Evolutionary conservation across 2,113 vertebrate species (phyloP), one percentile per base, ranked within the genome.

Genomic region (Falcunculus frontatus): DNA sequence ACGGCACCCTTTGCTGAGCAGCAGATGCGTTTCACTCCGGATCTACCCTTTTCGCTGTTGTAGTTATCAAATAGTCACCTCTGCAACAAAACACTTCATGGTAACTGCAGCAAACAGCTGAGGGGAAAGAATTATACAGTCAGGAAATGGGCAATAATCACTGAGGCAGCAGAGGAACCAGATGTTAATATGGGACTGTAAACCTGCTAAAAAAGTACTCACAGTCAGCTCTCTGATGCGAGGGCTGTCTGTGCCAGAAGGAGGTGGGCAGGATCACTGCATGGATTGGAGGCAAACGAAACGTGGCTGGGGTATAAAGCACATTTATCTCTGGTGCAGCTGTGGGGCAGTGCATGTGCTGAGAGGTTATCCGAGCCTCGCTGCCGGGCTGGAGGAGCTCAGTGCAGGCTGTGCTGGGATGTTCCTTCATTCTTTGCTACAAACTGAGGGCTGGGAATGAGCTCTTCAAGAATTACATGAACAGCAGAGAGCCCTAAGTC

Each of bases 121-220:
- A 83, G 46, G 11, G 59, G 33, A 78, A 81, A 33, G 30, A 92
- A 64, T 79, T 68, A 84, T 3, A 49, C 41, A 41, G 12, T 2
- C 18, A 63, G 91, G 77, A 92, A 92, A 77, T 29, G 20, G n/a
- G 23, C 47, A 92, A 49, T 90, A 91, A 91, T 69, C 65, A 74
- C 73, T 69, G 73, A 91, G 73, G 74, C 1, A 0, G 79, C 89
- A 95, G 84, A 95, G 44, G 68, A 89, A 70, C 42, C 37, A 80
- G 23, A 84, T 93, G 41, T 60, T 83, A 65, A 53, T 46, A 23
- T 16, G 29, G 41, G 59, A 56, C 23, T 86, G 41, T 95, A 84
- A 90, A 86, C 37, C 59, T 57, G 19, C n/a, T 73, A 3, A 33
- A 57, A 53, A 73, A 52, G 32, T 7, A 18, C 10, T 23, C 39